These are phyloP conservation scores for Hippocampus zosterae DNA, from an alignment of 2,113 vertebrate genomes.

Conservation along the genomic window DNA sequence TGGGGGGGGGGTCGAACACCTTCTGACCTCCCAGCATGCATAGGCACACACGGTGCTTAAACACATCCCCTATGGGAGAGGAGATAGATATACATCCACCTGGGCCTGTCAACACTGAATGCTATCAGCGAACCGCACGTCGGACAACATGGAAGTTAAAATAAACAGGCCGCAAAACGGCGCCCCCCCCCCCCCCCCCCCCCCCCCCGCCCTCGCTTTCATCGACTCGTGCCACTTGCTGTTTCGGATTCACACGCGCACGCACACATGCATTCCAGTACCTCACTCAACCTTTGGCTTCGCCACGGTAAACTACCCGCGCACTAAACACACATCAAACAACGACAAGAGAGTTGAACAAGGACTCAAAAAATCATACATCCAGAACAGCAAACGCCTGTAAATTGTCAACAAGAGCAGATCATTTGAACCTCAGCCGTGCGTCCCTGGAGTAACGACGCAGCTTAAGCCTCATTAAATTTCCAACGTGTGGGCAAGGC, in stretches of 20 bases:
- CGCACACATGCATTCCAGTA: conserved; percentile 46
- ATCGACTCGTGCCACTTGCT: conserved; percentile 10
- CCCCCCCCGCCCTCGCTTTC: conserved; percentile 40
- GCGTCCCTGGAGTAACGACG: conserved; percentile 23
- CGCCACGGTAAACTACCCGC: conserved; percentile 29
- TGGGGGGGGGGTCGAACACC: conserved; percentile 50
- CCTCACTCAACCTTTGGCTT: conserved; percentile 55
- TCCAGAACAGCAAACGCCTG: conserved; percentile 19
- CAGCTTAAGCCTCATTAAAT: conserved; percentile 46
- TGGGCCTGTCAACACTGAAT: conserved; percentile 56
- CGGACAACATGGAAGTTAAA: conserved; percentile 57
- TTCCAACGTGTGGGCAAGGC: conserved; percentile 15
- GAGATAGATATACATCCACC: conserved; percentile 62
- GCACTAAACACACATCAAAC: conserved; percentile 9
- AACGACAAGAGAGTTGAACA: conserved; percentile 14
- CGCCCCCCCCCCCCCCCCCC: conserved; percentile 25
- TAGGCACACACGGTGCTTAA: conserved; percentile 18
- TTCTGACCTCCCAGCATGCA: conserved; percentile 15
- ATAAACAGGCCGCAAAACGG: conserved; percentile 45
- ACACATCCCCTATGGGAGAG: conserved; percentile 40
- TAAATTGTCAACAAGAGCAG: conserved; percentile 15
- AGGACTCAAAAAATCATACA: conserved; percentile 8
- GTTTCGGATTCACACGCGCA: conserved; percentile 7
- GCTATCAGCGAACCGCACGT: conserved; percentile 65
- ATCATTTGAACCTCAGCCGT: conserved; percentile 9